These are phyloP conservation scores for Hypsibius dujardini DNA, from an alignment of 1,140 invertebrate species.

Conservation along the genomic window DNA sequence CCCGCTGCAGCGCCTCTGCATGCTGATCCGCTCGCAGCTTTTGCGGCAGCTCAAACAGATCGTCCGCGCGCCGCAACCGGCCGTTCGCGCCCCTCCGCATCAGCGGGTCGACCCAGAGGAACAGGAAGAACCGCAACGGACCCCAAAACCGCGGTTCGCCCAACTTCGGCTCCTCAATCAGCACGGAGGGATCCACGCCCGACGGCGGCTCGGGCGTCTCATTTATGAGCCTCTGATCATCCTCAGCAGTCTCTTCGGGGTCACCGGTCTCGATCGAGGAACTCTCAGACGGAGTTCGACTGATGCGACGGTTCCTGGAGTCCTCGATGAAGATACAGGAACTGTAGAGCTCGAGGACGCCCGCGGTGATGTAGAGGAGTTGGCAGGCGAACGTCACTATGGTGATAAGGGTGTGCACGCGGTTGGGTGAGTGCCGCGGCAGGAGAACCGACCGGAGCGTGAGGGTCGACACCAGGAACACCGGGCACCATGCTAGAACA, in stretches of 20 bases:
- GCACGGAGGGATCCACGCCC: background rate
- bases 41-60: conserved; percentile 65
- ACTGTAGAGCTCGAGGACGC: background rate
- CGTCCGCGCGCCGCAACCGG: conserved; percentile 51
- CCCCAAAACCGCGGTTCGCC: background rate
- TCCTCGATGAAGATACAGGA: too few species aligned
- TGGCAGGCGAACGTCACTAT: background rate
- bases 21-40: conserved; percentile 44
- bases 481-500: too few species aligned
- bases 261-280: background rate
- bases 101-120: conserved; percentile 69
- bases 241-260: background rate
- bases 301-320: too few species aligned
- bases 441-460: background rate
- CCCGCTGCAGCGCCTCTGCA: conserved; percentile 40
- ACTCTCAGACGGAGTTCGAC: background rate
- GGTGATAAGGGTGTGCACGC: background rate
- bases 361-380: background rate
- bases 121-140: conserved; percentile 38
- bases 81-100: conserved; percentile 57
- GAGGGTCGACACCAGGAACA: background rate
- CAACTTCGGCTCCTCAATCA: too few species aligned
- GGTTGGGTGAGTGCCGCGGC: background rate
- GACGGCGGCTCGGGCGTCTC: background rate
- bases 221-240: background rate